Conservation (phyloP, 2,888 invertebrate genomes). For the Podabrus alpinus region DNA sequence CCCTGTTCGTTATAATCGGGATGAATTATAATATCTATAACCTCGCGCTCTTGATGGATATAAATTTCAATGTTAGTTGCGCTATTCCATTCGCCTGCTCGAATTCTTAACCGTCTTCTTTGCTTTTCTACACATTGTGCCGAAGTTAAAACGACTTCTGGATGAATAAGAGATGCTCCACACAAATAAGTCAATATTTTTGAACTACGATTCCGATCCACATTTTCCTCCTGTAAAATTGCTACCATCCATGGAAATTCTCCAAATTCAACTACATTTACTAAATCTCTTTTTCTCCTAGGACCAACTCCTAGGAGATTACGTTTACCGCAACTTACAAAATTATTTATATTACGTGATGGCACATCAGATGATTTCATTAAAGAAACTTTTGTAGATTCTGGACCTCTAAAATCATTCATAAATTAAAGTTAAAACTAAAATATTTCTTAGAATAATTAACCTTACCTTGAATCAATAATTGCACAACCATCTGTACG, state of each 20-base stretch:
- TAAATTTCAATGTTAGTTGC: constrained; percentile 71
- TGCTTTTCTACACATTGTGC: constrained; percentile 72
- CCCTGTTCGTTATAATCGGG: constrained; percentile 64
- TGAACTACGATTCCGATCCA: constrained; percentile 57
- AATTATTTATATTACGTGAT: no score
- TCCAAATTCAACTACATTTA: no score
- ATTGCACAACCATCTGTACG: no score
- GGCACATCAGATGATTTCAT: no score
- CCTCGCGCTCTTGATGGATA: constrained; percentile 71
- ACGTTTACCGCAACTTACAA: constrained; percentile 77
- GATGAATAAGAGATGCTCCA: constrained; percentile 80
- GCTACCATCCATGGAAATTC: constrained; percentile 88
- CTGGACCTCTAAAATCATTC: no score
- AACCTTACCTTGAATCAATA: no score
- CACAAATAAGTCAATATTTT: constrained; percentile 71
- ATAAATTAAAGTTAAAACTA: no score
- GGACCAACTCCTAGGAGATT: constrained; percentile 74
- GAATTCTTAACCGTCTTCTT: constrained; percentile 53
- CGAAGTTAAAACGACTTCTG: constrained; percentile 75
- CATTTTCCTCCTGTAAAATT: constrained; percentile 62
- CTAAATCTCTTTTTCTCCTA: no score
- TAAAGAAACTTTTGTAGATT: no score
- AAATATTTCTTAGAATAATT: no score
- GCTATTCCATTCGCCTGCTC: constrained; percentile 85
- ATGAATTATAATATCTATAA: constrained; percentile 63